phyloP scores from a whole-genome alignment of 1,140 invertebrate species.

The Diprion similis region DNA sequence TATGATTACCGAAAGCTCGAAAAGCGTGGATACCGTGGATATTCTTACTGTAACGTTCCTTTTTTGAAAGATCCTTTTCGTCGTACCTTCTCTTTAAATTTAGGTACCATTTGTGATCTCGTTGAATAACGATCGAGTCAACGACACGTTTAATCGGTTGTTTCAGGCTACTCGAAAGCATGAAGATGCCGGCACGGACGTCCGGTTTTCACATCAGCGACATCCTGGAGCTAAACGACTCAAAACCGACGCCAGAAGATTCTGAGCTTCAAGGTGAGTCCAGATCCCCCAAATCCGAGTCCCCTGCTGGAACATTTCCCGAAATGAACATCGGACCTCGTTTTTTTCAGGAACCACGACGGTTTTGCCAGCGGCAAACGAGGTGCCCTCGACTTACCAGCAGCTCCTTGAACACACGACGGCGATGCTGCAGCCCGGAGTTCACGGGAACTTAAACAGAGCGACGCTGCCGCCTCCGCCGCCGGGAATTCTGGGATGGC shows the following conservation, averaged over 20 bases:
- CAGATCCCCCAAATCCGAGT: not conserved
- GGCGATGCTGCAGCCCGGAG: constrained; percentile 51
- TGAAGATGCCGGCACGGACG: constrained; percentile 64
- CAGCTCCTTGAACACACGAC: constrained; percentile 57
- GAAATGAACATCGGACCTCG: not conserved
- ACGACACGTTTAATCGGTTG: constrained; percentile 16
- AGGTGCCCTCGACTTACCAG: constrained; percentile 53
- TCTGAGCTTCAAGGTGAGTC: constrained; percentile 46
- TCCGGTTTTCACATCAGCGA: constrained; percentile 80
- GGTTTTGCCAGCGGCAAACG: constrained; percentile 43
- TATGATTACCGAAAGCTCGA: not conserved
- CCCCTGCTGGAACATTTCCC: not conserved
- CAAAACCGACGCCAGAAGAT: constrained; percentile 50
- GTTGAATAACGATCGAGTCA: not conserved
- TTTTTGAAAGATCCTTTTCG: too few species aligned
- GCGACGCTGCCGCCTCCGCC: constrained; percentile 45
- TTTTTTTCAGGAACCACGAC: constrained; percentile 46
- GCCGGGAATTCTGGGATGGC: constrained; percentile 50
- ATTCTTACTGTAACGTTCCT: too few species aligned
- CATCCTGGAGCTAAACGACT: constrained; percentile 71
- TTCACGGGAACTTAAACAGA: constrained; percentile 51
- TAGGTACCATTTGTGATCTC: too few species aligned
- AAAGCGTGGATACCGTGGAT: constrained; percentile 28
- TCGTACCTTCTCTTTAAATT: too few species aligned
- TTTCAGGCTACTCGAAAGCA: constrained; percentile 63